phyloP scores from a whole-genome alignment of 2,113 vertebrate genomes.

The Amia ocellicauda region DNA sequence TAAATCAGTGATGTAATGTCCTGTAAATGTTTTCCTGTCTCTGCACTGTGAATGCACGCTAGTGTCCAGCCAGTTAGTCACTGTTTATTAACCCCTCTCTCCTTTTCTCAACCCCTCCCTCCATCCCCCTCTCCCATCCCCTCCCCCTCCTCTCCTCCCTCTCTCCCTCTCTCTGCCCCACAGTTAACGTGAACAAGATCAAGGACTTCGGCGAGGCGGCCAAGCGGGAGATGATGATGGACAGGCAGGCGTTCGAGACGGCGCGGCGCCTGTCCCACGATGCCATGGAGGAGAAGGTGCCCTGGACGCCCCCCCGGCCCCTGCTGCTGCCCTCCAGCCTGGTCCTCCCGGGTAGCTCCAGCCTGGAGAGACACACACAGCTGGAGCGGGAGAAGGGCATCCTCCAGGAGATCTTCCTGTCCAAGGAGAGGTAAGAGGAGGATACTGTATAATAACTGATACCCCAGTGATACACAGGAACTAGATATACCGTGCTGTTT shows the following conservation, averaged over 20 bases:
- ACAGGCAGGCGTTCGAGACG: constrained; percentile 88
- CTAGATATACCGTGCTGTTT: too few relatives aligned
- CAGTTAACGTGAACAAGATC: constrained; percentile 96
- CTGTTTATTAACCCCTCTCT: not conserved
- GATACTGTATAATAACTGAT: too few relatives aligned
- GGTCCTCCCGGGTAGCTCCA: constrained; percentile 73
- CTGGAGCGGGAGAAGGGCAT: constrained; percentile 89
- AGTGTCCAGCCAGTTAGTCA: too few relatives aligned
- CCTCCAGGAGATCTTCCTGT: constrained; percentile 91
- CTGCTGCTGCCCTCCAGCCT: constrained; percentile 69
- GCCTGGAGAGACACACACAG: constrained; percentile 82
- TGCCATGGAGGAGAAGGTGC: constrained; percentile 88
- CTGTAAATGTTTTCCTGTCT: too few relatives aligned
- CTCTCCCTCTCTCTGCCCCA: not conserved
- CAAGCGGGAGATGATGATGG: constrained; percentile 88
- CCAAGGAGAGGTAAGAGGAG: constrained; percentile 81
- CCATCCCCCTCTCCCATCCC: accelerated
- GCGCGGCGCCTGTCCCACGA: constrained; percentile 86
- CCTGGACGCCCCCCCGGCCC: constrained; percentile 76
- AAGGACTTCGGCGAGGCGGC: constrained; percentile 94
- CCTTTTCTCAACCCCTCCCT: not conserved
- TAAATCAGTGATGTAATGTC: too few relatives aligned
- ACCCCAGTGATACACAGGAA: too few relatives aligned
- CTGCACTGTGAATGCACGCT: too few relatives aligned
- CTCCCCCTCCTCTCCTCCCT: not conserved